phyloP scores from a whole-genome alignment of 2,113 vertebrate species.

The Corapipo altera region DNA sequence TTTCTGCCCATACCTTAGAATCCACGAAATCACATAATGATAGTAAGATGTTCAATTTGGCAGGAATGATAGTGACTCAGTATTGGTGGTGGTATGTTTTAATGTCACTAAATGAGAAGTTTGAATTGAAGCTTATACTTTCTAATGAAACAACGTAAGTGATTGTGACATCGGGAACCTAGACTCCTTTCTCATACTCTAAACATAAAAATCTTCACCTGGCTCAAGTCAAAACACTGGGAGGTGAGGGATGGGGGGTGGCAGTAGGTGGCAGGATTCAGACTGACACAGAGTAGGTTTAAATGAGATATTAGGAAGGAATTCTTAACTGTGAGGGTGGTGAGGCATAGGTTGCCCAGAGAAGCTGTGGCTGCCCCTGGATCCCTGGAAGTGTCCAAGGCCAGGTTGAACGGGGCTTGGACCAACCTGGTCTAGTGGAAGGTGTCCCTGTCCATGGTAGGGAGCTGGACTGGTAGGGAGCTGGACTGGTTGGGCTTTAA shows the following conservation, averaged over 20 bases:
- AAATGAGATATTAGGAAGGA: not conserved
- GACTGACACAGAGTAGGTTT: accelerated
- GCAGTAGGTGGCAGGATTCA: not conserved
- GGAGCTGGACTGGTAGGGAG: accelerated
- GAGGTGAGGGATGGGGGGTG: not conserved
- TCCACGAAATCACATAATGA: not conserved
- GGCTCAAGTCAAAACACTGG: not conserved
- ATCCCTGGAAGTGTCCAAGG: not conserved
- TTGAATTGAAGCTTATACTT: not conserved
- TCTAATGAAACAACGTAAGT: not conserved
- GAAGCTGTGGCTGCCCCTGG: not conserved
- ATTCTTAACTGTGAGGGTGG: not conserved
- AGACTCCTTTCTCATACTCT: not conserved
- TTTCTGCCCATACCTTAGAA: not conserved
- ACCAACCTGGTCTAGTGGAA: not conserved
- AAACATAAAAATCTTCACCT: not conserved
- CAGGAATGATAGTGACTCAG: not conserved
- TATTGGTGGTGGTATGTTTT: not conserved
- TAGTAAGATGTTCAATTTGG: not conserved
- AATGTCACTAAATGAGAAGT: not conserved
- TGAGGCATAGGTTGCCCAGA: not conserved
- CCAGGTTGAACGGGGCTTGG: not conserved
- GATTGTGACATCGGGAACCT: not conserved
- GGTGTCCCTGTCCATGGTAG: too few relatives aligned
- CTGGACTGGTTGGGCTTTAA: accelerated